phyloP scores from a whole-genome alignment of 2,797 vertebrate species.

The Hypotaenidia philippensis region DNA sequence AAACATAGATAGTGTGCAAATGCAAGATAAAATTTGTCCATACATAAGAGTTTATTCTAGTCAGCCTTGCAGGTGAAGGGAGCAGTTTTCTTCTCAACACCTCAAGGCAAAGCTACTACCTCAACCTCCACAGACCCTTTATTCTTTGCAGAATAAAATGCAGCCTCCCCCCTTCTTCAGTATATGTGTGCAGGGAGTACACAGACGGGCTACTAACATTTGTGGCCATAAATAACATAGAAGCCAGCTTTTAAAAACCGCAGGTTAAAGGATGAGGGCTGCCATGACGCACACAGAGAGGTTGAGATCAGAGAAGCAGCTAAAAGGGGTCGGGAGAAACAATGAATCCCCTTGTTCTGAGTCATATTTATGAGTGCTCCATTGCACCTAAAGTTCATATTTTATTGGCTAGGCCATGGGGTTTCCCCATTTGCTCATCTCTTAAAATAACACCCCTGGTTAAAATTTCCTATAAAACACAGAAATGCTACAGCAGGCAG shows the following conservation, averaged over 20 bases:
- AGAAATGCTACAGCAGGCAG: conserved; percentile 60
- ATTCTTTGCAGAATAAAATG: conserved; percentile 44
- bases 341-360: conserved; percentile 83
- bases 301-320: conserved; percentile 80
- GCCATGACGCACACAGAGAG: conserved; percentile 77
- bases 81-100: conserved; percentile 10
- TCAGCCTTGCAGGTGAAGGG: conserved; percentile 38
- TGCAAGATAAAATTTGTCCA: neutral
- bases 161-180: neutral
- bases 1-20: neutral
- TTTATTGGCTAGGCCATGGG: conserved; percentile 80
- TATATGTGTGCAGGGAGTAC: conserved; percentile 28
- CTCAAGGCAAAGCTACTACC: neutral
- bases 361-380: conserved; percentile 81
- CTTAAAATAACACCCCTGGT: conserved; percentile 83
- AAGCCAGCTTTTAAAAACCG: conserved; percentile 80
- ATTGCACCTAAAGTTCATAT: conserved; percentile 83
- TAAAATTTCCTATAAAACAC: conserved; percentile 77
- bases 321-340: conserved; percentile 73
- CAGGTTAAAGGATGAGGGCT: conserved; percentile 80
- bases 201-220: conserved; percentile 70
- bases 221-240: conserved; percentile 82
- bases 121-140: neutral
- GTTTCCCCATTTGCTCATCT: conserved; percentile 85
- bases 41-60: neutral